Conservation (phyloP, 2,113 vertebrate genomes). For the Salminus brasiliensis region DNA sequence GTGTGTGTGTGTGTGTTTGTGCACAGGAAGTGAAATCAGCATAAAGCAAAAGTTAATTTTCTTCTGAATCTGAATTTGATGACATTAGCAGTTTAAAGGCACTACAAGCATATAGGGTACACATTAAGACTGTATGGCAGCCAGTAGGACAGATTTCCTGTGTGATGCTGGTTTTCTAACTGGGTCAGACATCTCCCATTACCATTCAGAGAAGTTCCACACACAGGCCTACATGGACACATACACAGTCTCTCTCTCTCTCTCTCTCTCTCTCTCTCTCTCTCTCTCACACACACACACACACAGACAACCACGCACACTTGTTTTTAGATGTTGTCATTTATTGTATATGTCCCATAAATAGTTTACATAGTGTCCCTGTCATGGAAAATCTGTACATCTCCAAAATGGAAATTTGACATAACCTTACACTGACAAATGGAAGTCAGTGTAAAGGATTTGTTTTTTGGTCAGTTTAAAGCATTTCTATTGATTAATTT, state of each 20-base stretch:
- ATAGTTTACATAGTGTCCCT: too few relatives aligned
- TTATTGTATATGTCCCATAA: too few relatives aligned
- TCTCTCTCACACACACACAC: background rate
- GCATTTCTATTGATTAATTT: too few relatives aligned
- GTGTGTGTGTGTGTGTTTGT: too few relatives aligned
- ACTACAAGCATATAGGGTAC: background rate
- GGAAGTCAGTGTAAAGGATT: too few relatives aligned
- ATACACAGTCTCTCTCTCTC: background rate
- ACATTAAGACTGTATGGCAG: background rate
- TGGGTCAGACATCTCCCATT: constrained; percentile 10
- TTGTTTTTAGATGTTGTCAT: background rate
- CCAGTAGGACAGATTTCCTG: background rate
- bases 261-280: background rate
- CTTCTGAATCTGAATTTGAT: background rate
- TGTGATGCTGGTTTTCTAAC: constrained; percentile 13
- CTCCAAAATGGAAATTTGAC: too few relatives aligned
- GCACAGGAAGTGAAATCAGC: background rate
- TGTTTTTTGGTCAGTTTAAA: too few relatives aligned
- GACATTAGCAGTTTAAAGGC: background rate
- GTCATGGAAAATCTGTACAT: too few relatives aligned
- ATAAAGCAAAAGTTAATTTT: background rate
- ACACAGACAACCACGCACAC: background rate
- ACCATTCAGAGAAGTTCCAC: constrained; percentile 15
- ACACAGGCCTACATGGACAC: background rate
- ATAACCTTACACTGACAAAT: too few relatives aligned